Evolutionary conservation across 2,888 invertebrate genomes (phyloP).

Genomic region (Pseudanteris insignis): DNA sequence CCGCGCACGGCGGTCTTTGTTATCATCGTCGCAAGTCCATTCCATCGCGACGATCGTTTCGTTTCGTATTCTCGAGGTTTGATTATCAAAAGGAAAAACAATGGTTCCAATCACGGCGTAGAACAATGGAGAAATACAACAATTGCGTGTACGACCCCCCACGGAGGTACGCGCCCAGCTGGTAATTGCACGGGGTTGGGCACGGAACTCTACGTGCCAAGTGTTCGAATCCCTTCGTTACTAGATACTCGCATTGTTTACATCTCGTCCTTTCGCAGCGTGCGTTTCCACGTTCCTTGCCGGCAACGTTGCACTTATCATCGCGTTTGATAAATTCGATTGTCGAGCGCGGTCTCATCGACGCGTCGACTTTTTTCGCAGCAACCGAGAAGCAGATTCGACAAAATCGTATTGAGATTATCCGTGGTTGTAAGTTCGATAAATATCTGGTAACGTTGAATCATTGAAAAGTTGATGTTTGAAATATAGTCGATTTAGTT

Average conservation of each 20-base stretch:
- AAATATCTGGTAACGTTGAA: too few relatives aligned
- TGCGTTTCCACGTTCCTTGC: slow-evolving; percentile 11
- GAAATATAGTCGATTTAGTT: too few relatives aligned
- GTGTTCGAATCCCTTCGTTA: slow-evolving; percentile 60
- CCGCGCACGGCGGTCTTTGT: too few relatives aligned
- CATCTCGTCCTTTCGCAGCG: slow-evolving; percentile 42
- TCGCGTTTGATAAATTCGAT: background rate
- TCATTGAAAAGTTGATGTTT: too few relatives aligned
- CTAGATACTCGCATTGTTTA: slow-evolving; percentile 59
- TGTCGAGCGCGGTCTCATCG: background rate
- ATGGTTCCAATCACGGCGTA: slow-evolving; percentile 62
- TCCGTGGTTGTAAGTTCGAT: too few relatives aligned
- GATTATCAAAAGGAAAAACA: slow-evolving; percentile 63
- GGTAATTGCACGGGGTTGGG: slow-evolving; percentile 63
- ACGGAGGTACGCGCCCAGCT: slow-evolving; percentile 62
- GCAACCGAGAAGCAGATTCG: background rate
- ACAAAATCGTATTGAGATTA: background rate
- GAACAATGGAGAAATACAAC: slow-evolving; percentile 65
- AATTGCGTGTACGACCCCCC: slow-evolving; percentile 66
- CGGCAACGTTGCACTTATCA: background rate
- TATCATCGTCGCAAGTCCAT: slow-evolving; percentile 31
- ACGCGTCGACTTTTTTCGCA: background rate
- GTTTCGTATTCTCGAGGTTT: slow-evolving; percentile 43
- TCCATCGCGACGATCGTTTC: slow-evolving; percentile 35
- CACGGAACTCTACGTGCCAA: slow-evolving; percentile 63